Base-by-base conservation (phyloP, 2,113 vertebrate species). In the Pelusios castaneus region DNA sequence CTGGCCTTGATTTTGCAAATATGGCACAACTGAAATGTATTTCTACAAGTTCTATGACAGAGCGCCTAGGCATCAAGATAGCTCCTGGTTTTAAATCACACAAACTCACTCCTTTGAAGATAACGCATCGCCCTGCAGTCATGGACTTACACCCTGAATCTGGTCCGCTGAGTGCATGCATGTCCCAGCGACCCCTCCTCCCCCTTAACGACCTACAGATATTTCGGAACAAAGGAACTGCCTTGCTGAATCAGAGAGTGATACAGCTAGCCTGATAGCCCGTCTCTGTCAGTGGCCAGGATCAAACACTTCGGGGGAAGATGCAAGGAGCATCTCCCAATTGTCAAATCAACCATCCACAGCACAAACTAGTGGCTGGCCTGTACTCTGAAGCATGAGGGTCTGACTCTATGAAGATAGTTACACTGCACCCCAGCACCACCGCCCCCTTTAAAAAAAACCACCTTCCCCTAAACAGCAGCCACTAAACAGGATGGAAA, bases 11-110 rank as follows among this genome's bases (percentile, higher is more conserved):
- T 54, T 81, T 89, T 1, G 31, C 63, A 85, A 97, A 84, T 70
- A 11, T 0, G 34, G 89, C 91, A 94, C 91, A 85, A 88, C 55
- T 19, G 31, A 60, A 80, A 92, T 93, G 87, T 92, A 93, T 95
- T 94, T 95, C 85, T 51, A 56, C 63, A 80, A 91, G 85, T 77
- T 54, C 91, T 22, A 82, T 12, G 89, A 91, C 91, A 89, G 92
- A 52, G 1, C 47, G 93, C 85, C 90, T 88, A 19, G 21, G 73
- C 89, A 94, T 16, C 81, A n/a, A n/a, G 29, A 83, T 90, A 77
- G 1, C 60, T 87, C 3, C 0, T 70, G 52, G 91, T 63, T 89
- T 54, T 52, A 21, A 56, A 41, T 29, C 94, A 79, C 85, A 56
- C 29, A 52, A 80, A 63, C 10, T 12, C 8, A 0, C 22, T 76